Percentiles rank a stretch among this genome's conserved stretches.
phyloP scores from a whole-genome alignment of 2,888 invertebrate species.

The Orthosia gracilis region DNA sequence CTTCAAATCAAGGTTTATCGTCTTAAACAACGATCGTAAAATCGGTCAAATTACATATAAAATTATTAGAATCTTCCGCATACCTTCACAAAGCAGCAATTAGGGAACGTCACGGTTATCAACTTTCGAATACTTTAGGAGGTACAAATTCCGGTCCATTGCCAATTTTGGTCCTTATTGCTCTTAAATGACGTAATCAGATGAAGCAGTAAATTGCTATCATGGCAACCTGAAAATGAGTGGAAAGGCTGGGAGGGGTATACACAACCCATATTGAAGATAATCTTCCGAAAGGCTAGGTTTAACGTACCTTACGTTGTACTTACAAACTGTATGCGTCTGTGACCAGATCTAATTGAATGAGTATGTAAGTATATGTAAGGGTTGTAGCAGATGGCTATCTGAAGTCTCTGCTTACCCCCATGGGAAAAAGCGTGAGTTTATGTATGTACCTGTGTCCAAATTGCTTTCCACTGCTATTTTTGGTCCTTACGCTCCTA shows the following conservation, averaged over 20 bases:
- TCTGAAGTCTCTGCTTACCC: too few species aligned
- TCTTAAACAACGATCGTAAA: conserved; percentile 57
- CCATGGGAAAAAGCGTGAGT: too few species aligned
- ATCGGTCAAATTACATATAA: conserved; percentile 50
- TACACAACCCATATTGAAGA: too few species aligned
- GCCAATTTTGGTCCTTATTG: conserved; percentile 54
- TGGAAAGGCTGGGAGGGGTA: too few species aligned
- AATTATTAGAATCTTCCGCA: conserved; percentile 51
- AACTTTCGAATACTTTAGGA: conserved; percentile 46
- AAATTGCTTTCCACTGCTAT: conserved; percentile 39
- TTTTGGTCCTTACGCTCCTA: conserved; percentile 51
- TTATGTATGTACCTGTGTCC: background rate
- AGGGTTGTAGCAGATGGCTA: too few species aligned
- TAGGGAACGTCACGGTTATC: conserved; percentile 23
- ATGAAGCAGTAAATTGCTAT: too few species aligned
- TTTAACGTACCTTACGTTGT: too few species aligned
- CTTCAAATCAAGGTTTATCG: conserved; percentile 59
- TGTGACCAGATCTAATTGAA: too few species aligned
- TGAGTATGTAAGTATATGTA: too few species aligned
- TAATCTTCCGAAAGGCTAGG: too few species aligned
- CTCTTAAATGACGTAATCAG: conserved; percentile 40
- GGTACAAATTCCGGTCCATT: conserved; percentile 24
- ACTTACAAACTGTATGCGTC: too few species aligned
- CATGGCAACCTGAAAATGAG: too few species aligned
- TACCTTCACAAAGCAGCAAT: conserved; percentile 51